Percentiles rank a stretch among this genome's conserved stretches.
phyloP scores from a whole-genome alignment of 2,888 invertebrate genomes.

The Bombylius major region DNA sequence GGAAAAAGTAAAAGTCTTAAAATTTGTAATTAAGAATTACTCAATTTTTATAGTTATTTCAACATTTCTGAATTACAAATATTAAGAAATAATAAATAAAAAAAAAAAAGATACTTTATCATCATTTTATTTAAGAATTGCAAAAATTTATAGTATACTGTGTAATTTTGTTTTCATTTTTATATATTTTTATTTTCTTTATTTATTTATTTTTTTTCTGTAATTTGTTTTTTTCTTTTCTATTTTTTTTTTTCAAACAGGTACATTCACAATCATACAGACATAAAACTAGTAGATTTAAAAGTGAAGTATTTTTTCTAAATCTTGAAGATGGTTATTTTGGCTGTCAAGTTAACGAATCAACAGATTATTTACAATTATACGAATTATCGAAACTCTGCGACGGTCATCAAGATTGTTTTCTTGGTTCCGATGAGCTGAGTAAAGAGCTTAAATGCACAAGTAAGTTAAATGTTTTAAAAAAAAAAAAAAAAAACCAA shows the following conservation, averaged over 20 bases:
- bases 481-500: background rate
- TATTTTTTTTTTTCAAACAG: conserved; percentile 19
- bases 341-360: conserved; percentile 94
- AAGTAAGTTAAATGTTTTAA: conserved; percentile 48
- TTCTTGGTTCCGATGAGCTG: conserved; percentile 83
- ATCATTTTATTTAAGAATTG: too few relatives aligned
- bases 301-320: conserved; percentile 89
- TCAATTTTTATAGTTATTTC: too few relatives aligned
- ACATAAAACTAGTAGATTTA: conserved; percentile 53
- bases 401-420: conserved; percentile 83
- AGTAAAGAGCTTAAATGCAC: conserved; percentile 84
- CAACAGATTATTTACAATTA: conserved; percentile 86
- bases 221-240: background rate
- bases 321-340: conserved; percentile 96
- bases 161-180: too few relatives aligned
- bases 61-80: too few relatives aligned
- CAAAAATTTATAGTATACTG: too few relatives aligned
- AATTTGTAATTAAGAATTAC: too few relatives aligned
- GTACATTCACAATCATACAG: conserved; percentile 57
- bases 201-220: too few relatives aligned
- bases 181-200: too few relatives aligned
- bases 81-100: too few relatives aligned
- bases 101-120: too few relatives aligned
- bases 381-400: conserved; percentile 91
- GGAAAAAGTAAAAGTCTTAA: too few relatives aligned